Evolutionary conservation across 2,888 invertebrate species (phyloP).

Genomic region (Camponotus fellah): DNA sequence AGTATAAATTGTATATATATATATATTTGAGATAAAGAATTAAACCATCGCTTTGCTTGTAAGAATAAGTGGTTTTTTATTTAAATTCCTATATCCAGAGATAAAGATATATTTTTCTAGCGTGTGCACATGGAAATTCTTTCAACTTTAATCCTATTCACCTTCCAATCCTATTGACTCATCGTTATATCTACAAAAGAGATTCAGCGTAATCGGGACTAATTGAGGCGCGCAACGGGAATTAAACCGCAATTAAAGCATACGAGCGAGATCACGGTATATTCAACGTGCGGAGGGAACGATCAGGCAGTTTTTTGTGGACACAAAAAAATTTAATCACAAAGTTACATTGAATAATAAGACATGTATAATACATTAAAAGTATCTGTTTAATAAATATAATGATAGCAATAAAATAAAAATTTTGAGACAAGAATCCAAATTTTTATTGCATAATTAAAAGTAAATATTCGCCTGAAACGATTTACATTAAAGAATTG

Average conservation of each 20-base stretch:
- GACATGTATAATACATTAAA: background rate
- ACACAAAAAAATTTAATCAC: background rate
- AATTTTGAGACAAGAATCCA: background rate
- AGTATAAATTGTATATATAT: background rate
- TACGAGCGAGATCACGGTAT: background rate
- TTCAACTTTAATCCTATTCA: slow-evolving; percentile 19
- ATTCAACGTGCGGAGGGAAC: slow-evolving; percentile 15
- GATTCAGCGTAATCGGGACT: slow-evolving; percentile 45
- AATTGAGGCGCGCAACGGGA: slow-evolving; percentile 41
- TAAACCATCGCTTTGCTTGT: background rate
- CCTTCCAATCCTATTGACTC: background rate
- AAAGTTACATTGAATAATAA: background rate
- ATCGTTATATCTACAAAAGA: slow-evolving; percentile 34
- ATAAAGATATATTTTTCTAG: background rate
- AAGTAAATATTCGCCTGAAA: background rate
- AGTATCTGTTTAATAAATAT: background rate
- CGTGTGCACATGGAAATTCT: background rate
- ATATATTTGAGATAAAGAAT: background rate
- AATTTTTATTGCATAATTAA: background rate
- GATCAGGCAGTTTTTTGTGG: background rate
- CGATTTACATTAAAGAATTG: background rate
- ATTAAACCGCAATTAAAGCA: slow-evolving; percentile 39
- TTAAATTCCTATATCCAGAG: background rate
- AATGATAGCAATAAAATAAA: background rate
- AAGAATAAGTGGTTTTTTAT: background rate